Base-by-base conservation (phyloP, 2,113 vertebrate genomes). In the Podilymbus podiceps region DNA sequence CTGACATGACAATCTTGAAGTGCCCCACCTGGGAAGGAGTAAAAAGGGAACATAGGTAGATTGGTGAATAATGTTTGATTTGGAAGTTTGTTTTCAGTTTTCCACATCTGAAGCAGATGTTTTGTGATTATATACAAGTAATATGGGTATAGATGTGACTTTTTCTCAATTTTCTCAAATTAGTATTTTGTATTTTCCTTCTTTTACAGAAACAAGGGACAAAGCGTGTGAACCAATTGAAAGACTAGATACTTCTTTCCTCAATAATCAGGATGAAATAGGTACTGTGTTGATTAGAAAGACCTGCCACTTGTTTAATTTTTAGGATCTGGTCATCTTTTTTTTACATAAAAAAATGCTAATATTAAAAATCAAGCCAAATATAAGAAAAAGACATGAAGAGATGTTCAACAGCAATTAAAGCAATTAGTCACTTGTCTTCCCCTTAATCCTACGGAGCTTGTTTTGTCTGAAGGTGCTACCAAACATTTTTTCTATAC, bases 131-230 rank as follows among this genome's bases (percentile, higher is more conserved):
- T 5, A 22, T 84, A 33, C 20, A 71, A 30, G 27, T 90, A 44
- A 44, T 69, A 12, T 18, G 19, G 31, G 3, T 31, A 19, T 67
- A 16, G 4, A n/a, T 0, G 0, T 35, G 15, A 56, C 4, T 30
- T 79, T 90, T 21, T 15, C 62, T 79, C 21, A 2, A 1, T 55
- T 90, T 76, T 55, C 72, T 83, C 53, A 62, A 62, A 42, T 16
- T 60, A 52, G 15, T 90, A 8, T 33, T 80, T 92, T 72, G 12
- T 82, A 0, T 93, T 88, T 87, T 76, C 31, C 16, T 84, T 93
- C 38, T 62, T 79, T 89, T 82, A 78, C 93, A 98, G 98, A 98
- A 95, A 77, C 71, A 56, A 80, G 77, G 23, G 88, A 93, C 17
- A 94, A 52, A 72, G 2, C 38, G 0, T 98, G 98, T 69, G 97